phyloP scores from a whole-genome alignment of 2,797 vertebrate genomes.

The Pantherophis alleghaniensis region DNA sequence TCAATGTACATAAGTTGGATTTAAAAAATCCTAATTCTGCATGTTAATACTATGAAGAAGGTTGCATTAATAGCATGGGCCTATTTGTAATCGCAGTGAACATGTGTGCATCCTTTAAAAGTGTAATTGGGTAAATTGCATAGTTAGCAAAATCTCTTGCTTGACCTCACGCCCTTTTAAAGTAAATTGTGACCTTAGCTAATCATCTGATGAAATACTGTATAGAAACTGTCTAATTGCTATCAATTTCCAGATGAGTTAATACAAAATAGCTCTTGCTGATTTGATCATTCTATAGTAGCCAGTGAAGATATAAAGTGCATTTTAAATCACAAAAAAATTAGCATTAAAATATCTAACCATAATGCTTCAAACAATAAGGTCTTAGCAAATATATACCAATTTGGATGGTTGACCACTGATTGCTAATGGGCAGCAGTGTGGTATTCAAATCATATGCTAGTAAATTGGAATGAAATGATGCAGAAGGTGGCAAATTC shows the following conservation, averaged over 20 bases:
- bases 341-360: neutral
- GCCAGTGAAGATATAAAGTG: neutral
- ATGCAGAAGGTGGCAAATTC: slow-evolving; percentile 64
- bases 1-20: neutral
- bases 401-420: slow-evolving; percentile 58
- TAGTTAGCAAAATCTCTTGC: neutral
- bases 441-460: slow-evolving; percentile 76
- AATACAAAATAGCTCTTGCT: neutral
- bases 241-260: neutral
- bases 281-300: neutral
- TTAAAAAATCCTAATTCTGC: neutral
- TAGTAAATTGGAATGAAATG: slow-evolving; percentile 70
- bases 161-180: neutral
- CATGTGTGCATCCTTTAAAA: neutral
- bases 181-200: neutral
- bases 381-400: slow-evolving; percentile 49
- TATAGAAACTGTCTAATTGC: neutral
- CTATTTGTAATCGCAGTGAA: neutral
- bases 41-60: neutral
- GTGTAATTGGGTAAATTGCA: neutral
- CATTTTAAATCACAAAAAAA: neutral
- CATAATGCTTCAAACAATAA: neutral
- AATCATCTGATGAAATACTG: neutral
- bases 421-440: slow-evolving; percentile 73
- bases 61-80: neutral